Conservation (phyloP, 1,140 invertebrate species). For the Habropoda laboriosa region DNA sequence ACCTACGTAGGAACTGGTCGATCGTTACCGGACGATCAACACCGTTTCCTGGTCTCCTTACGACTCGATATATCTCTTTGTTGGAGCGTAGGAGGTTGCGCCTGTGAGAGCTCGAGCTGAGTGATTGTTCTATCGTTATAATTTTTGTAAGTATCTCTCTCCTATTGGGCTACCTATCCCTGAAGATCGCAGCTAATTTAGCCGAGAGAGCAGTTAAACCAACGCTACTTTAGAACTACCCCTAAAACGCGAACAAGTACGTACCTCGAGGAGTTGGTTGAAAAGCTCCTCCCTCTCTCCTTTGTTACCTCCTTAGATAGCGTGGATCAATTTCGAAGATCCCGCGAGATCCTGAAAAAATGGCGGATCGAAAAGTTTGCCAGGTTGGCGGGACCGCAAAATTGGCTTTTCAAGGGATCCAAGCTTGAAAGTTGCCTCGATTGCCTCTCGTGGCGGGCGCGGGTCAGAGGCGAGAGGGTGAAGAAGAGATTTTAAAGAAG, state of each 20-base stretch:
- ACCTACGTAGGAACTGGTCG: neutral
- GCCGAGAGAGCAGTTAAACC: neutral
- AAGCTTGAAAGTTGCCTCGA: slow-evolving; percentile 60
- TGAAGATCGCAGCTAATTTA: too few relatives aligned
- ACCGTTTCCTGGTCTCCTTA: too few relatives aligned
- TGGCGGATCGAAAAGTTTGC: slow-evolving; percentile 53
- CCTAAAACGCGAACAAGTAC: neutral
- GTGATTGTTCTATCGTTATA: too few relatives aligned
- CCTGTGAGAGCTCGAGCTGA: too few relatives aligned
- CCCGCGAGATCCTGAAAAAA: slow-evolving; percentile 55
- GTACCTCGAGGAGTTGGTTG: neutral
- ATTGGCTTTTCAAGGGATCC: slow-evolving; percentile 58
- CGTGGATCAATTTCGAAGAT: slow-evolving; percentile 30
- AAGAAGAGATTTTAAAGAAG: slow-evolving; percentile 60
- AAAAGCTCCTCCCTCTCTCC: neutral
- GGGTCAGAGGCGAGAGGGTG: slow-evolving; percentile 14
- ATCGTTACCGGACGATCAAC: too few relatives aligned
- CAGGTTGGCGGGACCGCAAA: slow-evolving; percentile 52
- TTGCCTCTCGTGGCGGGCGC: slow-evolving; percentile 24
- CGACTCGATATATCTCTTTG: too few relatives aligned
- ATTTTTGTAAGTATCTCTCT: too few relatives aligned
- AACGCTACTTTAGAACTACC: neutral
- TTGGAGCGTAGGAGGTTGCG: too few relatives aligned
- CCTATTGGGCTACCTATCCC: too few relatives aligned
- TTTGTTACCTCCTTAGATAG: neutral